Evolutionary conservation across 2,113 vertebrate genomes (phyloP), one percentile per base, ranked within the genome.

Genomic region (Mionectes macconnelli): DNA sequence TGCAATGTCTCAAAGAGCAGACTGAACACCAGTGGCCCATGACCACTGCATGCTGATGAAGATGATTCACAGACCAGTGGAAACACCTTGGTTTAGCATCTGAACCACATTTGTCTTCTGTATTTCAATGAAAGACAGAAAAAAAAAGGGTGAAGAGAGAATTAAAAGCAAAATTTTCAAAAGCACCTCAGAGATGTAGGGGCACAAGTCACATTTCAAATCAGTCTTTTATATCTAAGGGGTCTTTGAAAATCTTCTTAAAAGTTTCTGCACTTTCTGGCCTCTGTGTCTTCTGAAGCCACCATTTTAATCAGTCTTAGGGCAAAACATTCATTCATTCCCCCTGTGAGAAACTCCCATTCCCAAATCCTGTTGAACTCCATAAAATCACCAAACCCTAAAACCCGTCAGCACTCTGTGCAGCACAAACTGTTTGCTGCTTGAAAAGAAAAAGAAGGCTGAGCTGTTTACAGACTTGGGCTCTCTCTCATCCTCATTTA

Each of bases 141-240:
- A 62, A 44, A 84, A 84, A 93, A 64, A 39, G 27, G 42, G 60
- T 28, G 70, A 95, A 66, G 35, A 68, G 76, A 68, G 66, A 94
- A 94, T 75, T 92, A 81, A 88, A 94, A 77, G 96, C 16, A 12
- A 82, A 42, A 75, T 72, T 95, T 94, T 95, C 49, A 89, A 94
- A 96, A 93, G 91, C 69, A 55, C n/a, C 62, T 97, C 0, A 5
- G 77, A 93, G 57, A 39, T 42, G n/a, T 39, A 59, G 80, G 88
- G 92, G 90, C 88, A 93, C 73, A 92, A 95, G 94, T 94, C 93
- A 93, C 62, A 93, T 93, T 95, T 92, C 86, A 94, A 92, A 96
- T 94, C 95, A 93, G 12, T 60, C 85, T 94, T 74, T 92, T 35
- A 93, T 40, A 81, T 93, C 90, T 93, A 44, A 90, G 62, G 73